A percentile compares a stretch with the other conserved stretches of the same genome.
phyloP scores from a whole-genome alignment of 2,797 vertebrate genomes.

The Bradypodion ventrale region DNA sequence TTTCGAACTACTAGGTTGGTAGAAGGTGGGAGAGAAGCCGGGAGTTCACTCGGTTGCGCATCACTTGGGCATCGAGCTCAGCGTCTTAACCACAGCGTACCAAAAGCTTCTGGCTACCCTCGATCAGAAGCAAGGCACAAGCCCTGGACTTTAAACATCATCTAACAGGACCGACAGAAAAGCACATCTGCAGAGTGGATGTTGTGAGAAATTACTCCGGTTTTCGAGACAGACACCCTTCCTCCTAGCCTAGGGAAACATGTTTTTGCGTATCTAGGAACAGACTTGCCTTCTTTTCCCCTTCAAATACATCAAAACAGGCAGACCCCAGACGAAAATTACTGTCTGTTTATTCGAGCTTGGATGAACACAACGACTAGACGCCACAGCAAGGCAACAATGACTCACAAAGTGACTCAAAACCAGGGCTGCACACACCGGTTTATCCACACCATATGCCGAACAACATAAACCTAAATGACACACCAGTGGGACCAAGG shows the following conservation, averaged over 20 bases:
- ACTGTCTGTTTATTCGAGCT: constrained; percentile 4
- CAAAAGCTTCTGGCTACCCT: background rate
- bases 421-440: background rate
- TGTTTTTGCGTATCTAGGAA: background rate
- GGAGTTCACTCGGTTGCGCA: no score
- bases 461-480: background rate
- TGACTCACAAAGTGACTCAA: constrained; percentile 26
- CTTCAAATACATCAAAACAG: background rate
- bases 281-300: background rate
- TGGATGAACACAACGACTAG: background rate
- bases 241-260: no score
- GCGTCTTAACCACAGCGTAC: background rate
- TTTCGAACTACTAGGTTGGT: no score
- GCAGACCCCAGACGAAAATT: background rate
- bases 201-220: background rate
- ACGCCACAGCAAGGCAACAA: constrained; percentile 16
- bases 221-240: background rate
- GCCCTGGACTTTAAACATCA: background rate
- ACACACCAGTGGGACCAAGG: background rate
- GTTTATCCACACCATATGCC: background rate
- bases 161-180: no score
- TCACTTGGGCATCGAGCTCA: no score
- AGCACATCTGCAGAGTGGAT: background rate
- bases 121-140: background rate
- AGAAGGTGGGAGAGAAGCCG: no score